These are phyloP conservation scores for Strix occidentalis DNA, from an alignment of 2,797 vertebrate species.

Conservation along the genomic window DNA sequence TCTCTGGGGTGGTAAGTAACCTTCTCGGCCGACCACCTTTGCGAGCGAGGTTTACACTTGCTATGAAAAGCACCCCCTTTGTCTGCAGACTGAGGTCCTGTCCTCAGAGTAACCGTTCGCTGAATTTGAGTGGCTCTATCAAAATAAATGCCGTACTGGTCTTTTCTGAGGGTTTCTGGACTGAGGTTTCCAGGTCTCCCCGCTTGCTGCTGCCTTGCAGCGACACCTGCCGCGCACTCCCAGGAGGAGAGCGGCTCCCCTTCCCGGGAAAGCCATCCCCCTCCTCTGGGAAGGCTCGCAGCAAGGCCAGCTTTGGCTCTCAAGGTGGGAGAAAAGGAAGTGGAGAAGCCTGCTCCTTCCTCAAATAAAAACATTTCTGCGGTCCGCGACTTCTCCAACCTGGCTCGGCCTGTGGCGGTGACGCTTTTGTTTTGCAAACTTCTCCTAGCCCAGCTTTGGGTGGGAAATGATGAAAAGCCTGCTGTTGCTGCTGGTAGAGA, in stretches of 20 bases:
- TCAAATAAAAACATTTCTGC: background rate
- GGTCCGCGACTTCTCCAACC: background rate
- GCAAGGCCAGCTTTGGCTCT: background rate
- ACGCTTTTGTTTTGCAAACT: background rate
- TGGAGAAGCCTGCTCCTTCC: background rate
- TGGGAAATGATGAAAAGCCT: background rate
- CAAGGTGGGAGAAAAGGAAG: background rate
- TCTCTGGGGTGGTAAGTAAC: background rate
- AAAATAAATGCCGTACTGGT: background rate
- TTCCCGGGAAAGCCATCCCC: background rate
- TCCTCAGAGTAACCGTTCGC: background rate
- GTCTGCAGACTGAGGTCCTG: background rate
- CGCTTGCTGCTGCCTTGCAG: slow-evolving; percentile 6
- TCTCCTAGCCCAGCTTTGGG: background rate
- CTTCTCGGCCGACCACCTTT: background rate
- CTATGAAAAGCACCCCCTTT: background rate
- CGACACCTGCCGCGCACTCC: slow-evolving; percentile 26
- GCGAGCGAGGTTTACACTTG: rapidly evolving
- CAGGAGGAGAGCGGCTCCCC: background rate
- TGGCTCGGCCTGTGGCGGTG: rapidly evolving
- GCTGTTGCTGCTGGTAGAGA: background rate
- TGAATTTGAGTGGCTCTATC: background rate
- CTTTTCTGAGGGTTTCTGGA: background rate
- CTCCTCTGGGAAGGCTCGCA: background rate
- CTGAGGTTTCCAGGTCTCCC: background rate